Evolutionary conservation across 2,113 vertebrate species (phyloP).

Genomic region (Istiophorus platypterus): DNA sequence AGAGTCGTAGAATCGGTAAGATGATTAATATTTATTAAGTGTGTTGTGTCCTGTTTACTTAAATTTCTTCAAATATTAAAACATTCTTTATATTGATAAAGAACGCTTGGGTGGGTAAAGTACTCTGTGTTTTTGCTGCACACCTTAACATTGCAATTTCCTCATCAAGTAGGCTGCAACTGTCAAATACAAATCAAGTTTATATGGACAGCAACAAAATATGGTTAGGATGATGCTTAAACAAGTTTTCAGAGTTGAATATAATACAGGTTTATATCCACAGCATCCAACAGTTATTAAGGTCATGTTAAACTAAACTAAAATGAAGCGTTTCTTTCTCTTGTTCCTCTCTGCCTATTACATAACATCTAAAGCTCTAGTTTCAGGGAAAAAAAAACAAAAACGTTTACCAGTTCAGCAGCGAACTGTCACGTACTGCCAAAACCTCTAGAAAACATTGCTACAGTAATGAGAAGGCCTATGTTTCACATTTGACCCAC

Average conservation of each 20-base stretch:
- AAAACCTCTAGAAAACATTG: background rate
- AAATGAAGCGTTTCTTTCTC: background rate
- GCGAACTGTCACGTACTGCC: background rate
- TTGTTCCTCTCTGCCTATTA: background rate
- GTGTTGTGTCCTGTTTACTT: background rate
- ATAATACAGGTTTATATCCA: background rate
- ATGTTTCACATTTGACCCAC: background rate
- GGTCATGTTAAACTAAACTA: background rate
- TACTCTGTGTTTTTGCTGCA: background rate
- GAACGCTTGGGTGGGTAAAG: background rate
- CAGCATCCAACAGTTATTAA: background rate
- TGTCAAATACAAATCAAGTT: background rate
- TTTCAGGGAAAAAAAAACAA: background rate
- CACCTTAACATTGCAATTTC: background rate
- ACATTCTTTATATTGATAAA: background rate
- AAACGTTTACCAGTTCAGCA: background rate
- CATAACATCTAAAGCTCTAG: background rate
- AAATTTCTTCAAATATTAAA: background rate
- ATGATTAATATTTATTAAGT: background rate
- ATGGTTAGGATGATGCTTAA: background rate
- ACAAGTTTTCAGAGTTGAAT: background rate
- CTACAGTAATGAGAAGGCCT: background rate
- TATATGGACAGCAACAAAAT: background rate
- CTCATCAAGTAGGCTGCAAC: background rate
- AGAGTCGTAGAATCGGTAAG: slow-evolving; percentile 87